phyloP scores from a whole-genome alignment of 2,888 invertebrate species.

The Drosophila meridiana region DNA sequence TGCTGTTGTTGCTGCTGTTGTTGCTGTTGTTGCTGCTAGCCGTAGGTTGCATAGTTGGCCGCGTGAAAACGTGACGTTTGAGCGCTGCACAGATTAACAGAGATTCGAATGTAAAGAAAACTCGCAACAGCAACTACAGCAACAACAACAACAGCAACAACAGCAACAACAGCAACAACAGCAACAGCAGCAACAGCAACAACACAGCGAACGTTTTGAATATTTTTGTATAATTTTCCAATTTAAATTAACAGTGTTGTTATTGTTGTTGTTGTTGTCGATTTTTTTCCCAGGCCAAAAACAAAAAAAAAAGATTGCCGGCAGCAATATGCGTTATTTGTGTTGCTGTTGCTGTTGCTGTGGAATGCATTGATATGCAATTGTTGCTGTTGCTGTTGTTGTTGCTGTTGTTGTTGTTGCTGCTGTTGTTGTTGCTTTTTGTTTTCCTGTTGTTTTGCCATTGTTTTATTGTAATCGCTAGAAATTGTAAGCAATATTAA shows the following conservation, averaged over 20 bases:
- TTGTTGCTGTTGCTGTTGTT: constrained; percentile 10
- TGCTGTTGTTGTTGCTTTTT: constrained; percentile 15
- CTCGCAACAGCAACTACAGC: constrained; percentile 20
- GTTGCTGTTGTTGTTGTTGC: constrained; percentile 11
- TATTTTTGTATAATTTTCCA: constrained; percentile 84
- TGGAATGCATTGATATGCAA: constrained; percentile 65
- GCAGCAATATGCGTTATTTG: constrained; percentile 66
- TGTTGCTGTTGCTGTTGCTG: constrained; percentile 35
- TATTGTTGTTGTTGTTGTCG: constrained; percentile 52
- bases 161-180: constrained; percentile 24
- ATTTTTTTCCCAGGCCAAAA: constrained; percentile 82
- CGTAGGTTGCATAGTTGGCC: constrained; percentile 71
- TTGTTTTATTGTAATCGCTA: constrained; percentile 62
- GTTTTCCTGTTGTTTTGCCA: constrained; percentile 38
- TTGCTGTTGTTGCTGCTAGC: constrained; percentile 46
- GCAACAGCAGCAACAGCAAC: constrained; percentile 38
- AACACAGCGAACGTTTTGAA: constrained; percentile 70
- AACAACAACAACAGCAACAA: constrained; percentile 29
- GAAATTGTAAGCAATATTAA: constrained; percentile 32
- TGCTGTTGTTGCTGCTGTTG: constrained; percentile 38
- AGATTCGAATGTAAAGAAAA: constrained; percentile 70
- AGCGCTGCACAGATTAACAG: constrained; percentile 76
- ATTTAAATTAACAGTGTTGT: constrained; percentile 82
- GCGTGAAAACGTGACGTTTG: constrained; percentile 84
- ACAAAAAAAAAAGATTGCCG: constrained; percentile 54